Conservation (phyloP, 2,113 vertebrate genomes). For the Proteles cristata region DNA sequence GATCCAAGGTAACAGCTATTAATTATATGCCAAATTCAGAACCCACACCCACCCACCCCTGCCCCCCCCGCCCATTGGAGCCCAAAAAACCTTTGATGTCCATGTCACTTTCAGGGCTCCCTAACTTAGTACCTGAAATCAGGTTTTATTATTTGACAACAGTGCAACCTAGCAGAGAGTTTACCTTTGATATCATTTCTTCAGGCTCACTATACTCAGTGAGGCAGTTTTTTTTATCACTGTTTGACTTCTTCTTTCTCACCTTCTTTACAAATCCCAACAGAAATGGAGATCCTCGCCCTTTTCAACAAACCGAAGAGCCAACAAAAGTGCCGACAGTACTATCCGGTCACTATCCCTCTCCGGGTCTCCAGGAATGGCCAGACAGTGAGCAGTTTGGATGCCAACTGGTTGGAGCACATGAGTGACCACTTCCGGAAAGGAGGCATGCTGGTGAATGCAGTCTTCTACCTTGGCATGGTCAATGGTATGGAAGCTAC, state of each 20-base stretch:
- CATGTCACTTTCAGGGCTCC: not conserved
- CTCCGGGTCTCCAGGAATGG: constrained; percentile 92
- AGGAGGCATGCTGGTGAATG: constrained; percentile 94
- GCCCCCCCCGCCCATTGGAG: not conserved
- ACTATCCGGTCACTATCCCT: constrained; percentile 95
- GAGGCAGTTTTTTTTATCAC: not conserved
- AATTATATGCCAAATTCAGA: not conserved
- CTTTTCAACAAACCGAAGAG: constrained; percentile 94
- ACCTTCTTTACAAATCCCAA: not conserved
- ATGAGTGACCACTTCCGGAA: constrained; percentile 99
- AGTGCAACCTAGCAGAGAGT: not conserved
- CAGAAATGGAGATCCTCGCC: constrained; percentile 93
- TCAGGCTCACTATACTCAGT: accelerated
- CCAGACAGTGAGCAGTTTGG: constrained; percentile 90
- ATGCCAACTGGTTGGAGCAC: constrained; percentile 98
- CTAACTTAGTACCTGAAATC: not conserved
- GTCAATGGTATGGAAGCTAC: constrained; percentile 88
- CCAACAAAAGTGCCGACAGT: constrained; percentile 89
- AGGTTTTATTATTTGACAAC: not conserved
- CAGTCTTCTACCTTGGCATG: constrained; percentile 93
- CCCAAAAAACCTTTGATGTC: no score
- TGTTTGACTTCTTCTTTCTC: not conserved
- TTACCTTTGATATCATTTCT: not conserved
- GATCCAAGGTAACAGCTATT: not conserved
- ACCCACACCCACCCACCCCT: not conserved